phyloP scores from a whole-genome alignment of 23 tunicate species.

The Ascidia mentula region DNA sequence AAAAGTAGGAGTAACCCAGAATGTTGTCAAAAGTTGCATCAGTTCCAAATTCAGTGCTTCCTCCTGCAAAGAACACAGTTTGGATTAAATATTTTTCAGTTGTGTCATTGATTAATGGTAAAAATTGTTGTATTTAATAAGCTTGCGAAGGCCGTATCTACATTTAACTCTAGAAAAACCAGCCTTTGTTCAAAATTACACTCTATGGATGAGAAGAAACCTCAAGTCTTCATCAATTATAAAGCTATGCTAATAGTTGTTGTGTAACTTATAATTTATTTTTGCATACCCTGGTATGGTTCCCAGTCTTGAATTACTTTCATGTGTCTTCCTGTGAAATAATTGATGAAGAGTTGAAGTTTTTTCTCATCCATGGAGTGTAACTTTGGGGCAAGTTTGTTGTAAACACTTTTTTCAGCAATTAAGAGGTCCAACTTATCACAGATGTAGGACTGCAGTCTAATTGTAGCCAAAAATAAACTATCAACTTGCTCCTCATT shows the following conservation, averaged over 20 bases:
- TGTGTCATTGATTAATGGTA: too few species aligned
- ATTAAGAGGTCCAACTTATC: neutral
- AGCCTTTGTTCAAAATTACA: neutral
- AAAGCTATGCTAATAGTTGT: too few species aligned
- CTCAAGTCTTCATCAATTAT: neutral
- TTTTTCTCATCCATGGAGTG: neutral
- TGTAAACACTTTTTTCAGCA: neutral
- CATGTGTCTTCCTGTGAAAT: neutral
- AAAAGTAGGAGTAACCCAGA: neutral
- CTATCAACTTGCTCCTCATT: neutral
- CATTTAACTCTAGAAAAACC: too few species aligned
- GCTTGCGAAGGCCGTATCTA: too few species aligned
- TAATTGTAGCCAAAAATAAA: neutral
- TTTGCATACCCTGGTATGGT: too few species aligned
- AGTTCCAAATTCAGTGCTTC: too few species aligned
- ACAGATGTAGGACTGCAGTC: neutral
- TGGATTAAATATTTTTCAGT: too few species aligned
- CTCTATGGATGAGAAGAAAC: neutral
- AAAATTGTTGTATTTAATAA: too few species aligned
- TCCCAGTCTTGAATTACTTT: neutral
- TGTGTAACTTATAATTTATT: too few species aligned
- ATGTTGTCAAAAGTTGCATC: neutral
- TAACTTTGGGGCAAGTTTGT: neutral
- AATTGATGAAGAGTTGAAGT: neutral
- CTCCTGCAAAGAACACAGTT: too few species aligned